Evolutionary conservation across 1,140 invertebrate genomes (phyloP).

Genomic region (Cotesia glomerata): DNA sequence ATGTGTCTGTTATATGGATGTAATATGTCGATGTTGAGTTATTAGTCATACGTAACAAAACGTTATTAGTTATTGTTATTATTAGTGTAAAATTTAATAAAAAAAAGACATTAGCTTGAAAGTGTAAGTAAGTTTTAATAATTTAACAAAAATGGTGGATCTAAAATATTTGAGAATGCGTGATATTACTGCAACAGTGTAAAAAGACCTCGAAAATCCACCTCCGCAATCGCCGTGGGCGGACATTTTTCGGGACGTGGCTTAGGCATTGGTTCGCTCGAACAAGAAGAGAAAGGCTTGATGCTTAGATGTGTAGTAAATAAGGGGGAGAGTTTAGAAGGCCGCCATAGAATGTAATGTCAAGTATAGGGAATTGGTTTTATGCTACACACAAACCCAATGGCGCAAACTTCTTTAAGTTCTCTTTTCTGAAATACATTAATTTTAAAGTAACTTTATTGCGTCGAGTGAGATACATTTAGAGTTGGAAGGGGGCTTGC

Average conservation of each 20-base stretch:
- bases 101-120: background rate
- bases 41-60: too few species aligned
- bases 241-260: conserved; percentile 37
- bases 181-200: background rate
- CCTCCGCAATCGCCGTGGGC: conserved; percentile 35
- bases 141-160: background rate
- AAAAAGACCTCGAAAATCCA: conserved; percentile 24
- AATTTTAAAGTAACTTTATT: conserved; percentile 19
- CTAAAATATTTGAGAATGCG: background rate
- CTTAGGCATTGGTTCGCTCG: conserved; percentile 35
- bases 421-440: conserved; percentile 35
- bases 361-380: conserved; percentile 38
- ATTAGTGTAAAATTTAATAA: too few species aligned
- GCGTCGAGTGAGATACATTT: conserved; percentile 30
- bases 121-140: background rate
- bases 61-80: too few species aligned
- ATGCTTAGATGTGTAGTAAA: background rate
- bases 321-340: conserved; percentile 28
- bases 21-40: too few species aligned
- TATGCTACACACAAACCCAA: conserved; percentile 19
- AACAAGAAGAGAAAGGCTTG: conserved; percentile 35
- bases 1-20: background rate
- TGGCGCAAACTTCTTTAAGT: conserved; percentile 31
- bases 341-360: conserved; percentile 37
- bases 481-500: conserved; percentile 5